A percentile compares a stretch with the other conserved stretches of the same genome.
Conservation (phyloP, 1,140 invertebrate genomes). For the Macrotrachela quadricornifera region DNA sequence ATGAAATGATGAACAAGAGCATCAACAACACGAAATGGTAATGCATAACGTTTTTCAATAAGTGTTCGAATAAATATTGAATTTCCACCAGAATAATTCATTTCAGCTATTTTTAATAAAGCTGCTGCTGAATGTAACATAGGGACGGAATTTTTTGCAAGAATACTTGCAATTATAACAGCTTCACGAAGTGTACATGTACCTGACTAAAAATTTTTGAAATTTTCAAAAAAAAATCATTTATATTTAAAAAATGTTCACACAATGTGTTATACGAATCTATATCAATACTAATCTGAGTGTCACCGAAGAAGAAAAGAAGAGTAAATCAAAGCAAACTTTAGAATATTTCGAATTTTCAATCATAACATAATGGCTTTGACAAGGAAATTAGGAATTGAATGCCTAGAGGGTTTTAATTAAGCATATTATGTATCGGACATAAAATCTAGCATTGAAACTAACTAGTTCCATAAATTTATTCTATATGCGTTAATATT, state of each 20-base stretch:
- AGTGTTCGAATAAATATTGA: conserved; percentile 82
- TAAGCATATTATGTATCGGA: no score
- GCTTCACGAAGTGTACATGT: conserved; percentile 83
- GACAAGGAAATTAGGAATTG: no score
- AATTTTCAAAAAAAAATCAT: not conserved
- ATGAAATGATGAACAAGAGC: conserved; percentile 85
- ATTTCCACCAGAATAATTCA: conserved; percentile 90
- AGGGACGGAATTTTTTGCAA: conserved; percentile 74
- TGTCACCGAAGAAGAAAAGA: no score
- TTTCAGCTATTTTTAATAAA: conserved; percentile 65
- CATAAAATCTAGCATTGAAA: no score
- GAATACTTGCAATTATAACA: conserved; percentile 71
- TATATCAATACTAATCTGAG: not conserved
- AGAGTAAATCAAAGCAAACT: no score
- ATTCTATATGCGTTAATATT: no score
- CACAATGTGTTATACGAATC: not conserved
- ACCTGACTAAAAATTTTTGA: conserved; percentile 42
- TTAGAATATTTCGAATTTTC: no score
- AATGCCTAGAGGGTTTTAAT: no score
- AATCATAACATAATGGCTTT: no score
- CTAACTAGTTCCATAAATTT: no score
- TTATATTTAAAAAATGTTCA: no score
- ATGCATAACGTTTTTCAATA: conserved; percentile 90
- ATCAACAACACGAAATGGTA: conserved; percentile 83
- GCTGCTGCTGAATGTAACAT: conserved; percentile 86